phyloP scores from a whole-genome alignment of 35 echinoderm and acorn worm genomes.

The Stichopus chloronotus region DNA sequence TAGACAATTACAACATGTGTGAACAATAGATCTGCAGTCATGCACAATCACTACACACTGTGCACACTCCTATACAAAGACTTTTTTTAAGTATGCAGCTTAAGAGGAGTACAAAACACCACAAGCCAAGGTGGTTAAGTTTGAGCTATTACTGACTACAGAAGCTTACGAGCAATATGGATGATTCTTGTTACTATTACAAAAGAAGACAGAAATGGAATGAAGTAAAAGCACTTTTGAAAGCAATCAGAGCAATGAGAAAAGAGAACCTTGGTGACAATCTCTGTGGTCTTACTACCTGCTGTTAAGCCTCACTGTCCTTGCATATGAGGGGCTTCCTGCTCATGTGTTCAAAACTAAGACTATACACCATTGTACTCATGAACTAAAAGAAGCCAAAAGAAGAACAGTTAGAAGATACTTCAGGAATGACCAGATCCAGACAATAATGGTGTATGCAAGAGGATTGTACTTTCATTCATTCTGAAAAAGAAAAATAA shows the following conservation, averaged over 20 bases:
- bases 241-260: neutral
- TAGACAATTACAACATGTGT: conserved; percentile 25
- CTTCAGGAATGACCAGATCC: no score
- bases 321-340: conserved; percentile 34
- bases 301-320: conserved; percentile 7
- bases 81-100: neutral
- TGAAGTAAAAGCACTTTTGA: neutral
- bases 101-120: conserved; percentile 40
- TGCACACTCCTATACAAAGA: neutral
- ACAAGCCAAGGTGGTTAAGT: neutral
- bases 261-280: neutral
- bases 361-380: neutral
- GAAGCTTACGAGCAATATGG: neutral
- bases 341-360: neutral
- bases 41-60: conserved; percentile 9
- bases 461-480: no score
- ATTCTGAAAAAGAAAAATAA: no score
- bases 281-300: neutral
- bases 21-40: conserved; percentile 23
- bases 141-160: neutral
- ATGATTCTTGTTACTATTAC: neutral
- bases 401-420: conserved; percentile 6
- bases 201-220: neutral
- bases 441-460: no score
- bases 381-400: conserved; percentile 2